Base-by-base conservation (phyloP, 2,797 vertebrate species). In the Champsocephalus gunnari region DNA sequence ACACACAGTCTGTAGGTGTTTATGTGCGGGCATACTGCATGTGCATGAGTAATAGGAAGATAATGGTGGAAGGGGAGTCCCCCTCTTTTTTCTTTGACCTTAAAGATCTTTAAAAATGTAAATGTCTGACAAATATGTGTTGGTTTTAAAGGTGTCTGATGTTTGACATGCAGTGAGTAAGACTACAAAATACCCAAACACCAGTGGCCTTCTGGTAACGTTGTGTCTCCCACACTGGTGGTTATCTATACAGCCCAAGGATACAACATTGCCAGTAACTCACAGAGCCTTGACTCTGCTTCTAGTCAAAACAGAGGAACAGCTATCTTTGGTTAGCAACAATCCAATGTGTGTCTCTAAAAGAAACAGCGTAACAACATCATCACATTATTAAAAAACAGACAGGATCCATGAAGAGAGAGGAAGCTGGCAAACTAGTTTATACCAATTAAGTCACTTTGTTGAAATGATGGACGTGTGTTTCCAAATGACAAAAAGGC, bases 201-300 rank as follows among this genome's bases (percentile, higher is more conserved):
- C 3, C 19, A 12, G 48, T 41, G 48, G 61, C 87, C 58, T 80
- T 75, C 34, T 16, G 59, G 66, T 61, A 43, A 71, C 28, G 47
- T 66, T 48, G 19, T n/a, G 34, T 72, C 47, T 57, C 70, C n/a
- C 17, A 34, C 50, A 62, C 48, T 16, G 47, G 50, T 14, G 66
- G 44, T 54, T 75, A 44, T 70, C 60, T 58, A 24, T 71, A 71
- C 43, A 43, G 66, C 49, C 16, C 82, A 78, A 88, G 81, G 89
- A 71, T 21, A 10, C 17, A 56, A 21, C 84, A 82, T 57, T 86
- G 83, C 75, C 75, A 56, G 17, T n/a, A 3, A 24, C 19, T 32
- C 44, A 48, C 6, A 54, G 14, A 76, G 34, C 75, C 56, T 73
- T 81, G 76, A 74, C 61, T 50, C 44, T 57, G 21, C 54, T 62